Percentiles rank a stretch among this genome's conserved stretches.
phyloP scores from a whole-genome alignment of 2,113 vertebrate genomes.

The Pedionomus torquatus region DNA sequence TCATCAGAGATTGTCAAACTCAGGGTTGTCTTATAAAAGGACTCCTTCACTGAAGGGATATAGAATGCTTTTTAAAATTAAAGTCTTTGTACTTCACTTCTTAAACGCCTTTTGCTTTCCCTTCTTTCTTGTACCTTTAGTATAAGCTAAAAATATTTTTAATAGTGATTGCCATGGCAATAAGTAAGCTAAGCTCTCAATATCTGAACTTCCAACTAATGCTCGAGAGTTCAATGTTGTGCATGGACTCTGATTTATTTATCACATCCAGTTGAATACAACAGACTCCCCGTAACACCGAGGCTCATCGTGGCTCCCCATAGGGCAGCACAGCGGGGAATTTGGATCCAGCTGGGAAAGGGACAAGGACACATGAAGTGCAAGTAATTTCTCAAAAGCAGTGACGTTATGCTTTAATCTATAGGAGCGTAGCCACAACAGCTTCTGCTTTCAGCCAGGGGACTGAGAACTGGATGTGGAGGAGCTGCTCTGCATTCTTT shows the following conservation, averaged over 20 bases:
- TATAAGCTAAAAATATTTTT: slow-evolving; percentile 52
- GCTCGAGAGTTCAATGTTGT: not conserved
- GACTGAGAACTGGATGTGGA: not conserved
- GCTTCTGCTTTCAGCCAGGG: not conserved
- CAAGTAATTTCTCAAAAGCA: not conserved
- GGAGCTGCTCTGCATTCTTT: not conserved
- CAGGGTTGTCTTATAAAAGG: not conserved
- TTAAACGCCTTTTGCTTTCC: not conserved
- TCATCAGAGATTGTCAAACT: not conserved
- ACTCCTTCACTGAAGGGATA: not conserved
- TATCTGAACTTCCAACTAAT: not conserved
- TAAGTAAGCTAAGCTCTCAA: slow-evolving; percentile 43
- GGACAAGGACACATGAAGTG: not conserved
- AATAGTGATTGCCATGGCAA: slow-evolving; percentile 66
- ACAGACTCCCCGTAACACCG: not conserved
- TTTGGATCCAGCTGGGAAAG: not conserved
- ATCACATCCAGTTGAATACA: not conserved
- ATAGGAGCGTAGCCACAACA: not conserved
- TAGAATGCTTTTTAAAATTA: not conserved
- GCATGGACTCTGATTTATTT: not conserved
- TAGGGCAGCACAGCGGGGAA: not conserved
- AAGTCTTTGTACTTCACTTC: not conserved
- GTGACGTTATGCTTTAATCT: not conserved
- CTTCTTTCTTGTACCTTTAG: not conserved
- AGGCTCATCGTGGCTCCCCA: not conserved